A percentile compares a stretch with the other conserved stretches of the same genome.
Conservation (phyloP, 2,888 invertebrate genomes). For the Aphelenchoides bicaudatus region DNA sequence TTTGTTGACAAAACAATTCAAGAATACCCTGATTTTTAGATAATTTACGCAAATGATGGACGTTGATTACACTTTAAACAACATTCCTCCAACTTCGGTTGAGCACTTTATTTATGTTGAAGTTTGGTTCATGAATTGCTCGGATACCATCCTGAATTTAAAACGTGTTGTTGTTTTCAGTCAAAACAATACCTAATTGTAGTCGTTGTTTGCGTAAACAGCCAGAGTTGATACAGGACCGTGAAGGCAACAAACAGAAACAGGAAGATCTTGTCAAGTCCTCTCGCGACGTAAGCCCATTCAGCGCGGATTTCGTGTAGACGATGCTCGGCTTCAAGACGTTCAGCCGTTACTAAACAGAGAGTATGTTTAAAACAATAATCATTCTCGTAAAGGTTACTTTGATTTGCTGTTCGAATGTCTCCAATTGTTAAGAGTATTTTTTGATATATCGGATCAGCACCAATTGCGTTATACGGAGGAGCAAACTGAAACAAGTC, state of each 20-base stretch:
- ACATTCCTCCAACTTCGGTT: too few relatives aligned
- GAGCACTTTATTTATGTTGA: too few relatives aligned
- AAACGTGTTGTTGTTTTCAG: background rate
- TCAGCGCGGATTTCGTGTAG: conserved; percentile 14
- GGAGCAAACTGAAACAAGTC: conserved; percentile 14
- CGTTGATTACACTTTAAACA: too few relatives aligned
- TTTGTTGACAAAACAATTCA: too few relatives aligned
- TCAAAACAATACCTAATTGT: background rate
- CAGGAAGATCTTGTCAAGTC: conserved; percentile 12
- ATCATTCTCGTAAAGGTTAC: too few relatives aligned
- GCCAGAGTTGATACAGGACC: conserved; percentile 15
- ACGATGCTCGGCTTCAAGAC: conserved; percentile 10
- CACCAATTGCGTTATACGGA: conserved; percentile 1
- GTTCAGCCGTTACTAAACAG: conserved; percentile 17
- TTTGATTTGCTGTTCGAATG: conserved; percentile 9
- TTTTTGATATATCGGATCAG: conserved; percentile 11
- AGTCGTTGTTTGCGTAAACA: conserved; percentile 12
- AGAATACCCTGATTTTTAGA: too few relatives aligned
- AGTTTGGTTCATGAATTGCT: too few relatives aligned
- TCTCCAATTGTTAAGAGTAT: conserved; percentile 8
- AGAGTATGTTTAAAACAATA: too few relatives aligned
- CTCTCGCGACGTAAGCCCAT: conserved; percentile 20
- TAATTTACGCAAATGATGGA: too few relatives aligned
- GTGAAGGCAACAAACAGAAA: conserved; percentile 9
- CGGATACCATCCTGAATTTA: too few relatives aligned